Evolutionary conservation across 2,888 invertebrate species (phyloP).

Genomic region (Sthenelais limicola): DNA sequence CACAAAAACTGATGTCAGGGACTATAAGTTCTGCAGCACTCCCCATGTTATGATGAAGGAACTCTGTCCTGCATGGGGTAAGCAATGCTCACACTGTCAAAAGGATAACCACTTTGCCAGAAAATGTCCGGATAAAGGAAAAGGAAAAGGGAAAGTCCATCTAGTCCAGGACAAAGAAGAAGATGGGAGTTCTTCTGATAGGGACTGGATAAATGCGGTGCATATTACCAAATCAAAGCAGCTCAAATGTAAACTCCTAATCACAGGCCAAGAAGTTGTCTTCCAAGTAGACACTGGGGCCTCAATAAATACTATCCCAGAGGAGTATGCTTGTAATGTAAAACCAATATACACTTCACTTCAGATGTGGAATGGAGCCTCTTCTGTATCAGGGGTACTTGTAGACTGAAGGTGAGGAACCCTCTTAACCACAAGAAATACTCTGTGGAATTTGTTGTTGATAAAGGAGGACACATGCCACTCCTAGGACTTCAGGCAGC

Average conservation of each 20-base stretch:
- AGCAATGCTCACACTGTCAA: too few relatives aligned
- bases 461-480: neutral
- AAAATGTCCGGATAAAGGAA: conserved; percentile 7
- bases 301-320: neutral
- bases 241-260: conserved; percentile 4
- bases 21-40: neutral
- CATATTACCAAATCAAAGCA: neutral
- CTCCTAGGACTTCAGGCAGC: conserved; percentile 1
- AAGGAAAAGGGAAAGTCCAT: neutral
- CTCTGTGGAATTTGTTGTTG: conserved; percentile 11
- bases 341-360: neutral
- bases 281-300: conserved; percentile 16
- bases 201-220: conserved; percentile 10
- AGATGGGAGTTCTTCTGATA: neutral
- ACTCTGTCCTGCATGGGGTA: too few relatives aligned
- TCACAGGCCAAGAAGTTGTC: neutral
- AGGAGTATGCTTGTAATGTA: neutral
- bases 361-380: neutral
- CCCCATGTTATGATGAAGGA: neutral
- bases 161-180: neutral
- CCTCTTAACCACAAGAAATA: neutral
- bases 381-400: neutral
- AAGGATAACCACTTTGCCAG: conserved; percentile 9
- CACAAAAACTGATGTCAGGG: too few relatives aligned
- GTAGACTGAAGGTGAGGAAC: neutral